Evolutionary conservation across 2,113 vertebrate genomes (phyloP).

Genomic region (Alectura lathami): DNA sequence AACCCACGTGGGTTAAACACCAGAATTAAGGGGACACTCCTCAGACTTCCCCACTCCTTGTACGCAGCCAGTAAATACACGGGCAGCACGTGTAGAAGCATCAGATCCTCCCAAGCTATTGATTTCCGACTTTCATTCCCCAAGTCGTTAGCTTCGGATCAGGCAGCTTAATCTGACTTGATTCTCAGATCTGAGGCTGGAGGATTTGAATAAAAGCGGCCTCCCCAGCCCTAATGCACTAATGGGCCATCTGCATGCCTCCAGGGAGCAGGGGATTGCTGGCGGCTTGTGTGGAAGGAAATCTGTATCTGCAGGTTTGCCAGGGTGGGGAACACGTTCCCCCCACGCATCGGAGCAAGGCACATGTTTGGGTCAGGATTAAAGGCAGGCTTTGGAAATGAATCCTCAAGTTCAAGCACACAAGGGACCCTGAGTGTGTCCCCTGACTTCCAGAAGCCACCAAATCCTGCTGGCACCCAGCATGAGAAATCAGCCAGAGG

Average conservation of each 20-base stretch:
- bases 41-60: not conserved
- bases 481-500: not conserved
- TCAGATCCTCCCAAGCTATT: constrained; percentile 39
- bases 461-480: not conserved
- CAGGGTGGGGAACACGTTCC: not conserved
- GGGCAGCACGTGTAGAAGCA: not conserved
- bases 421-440: accelerated
- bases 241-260: not conserved
- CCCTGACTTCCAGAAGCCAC: not conserved
- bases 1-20: not conserved
- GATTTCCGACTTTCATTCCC: constrained; percentile 33
- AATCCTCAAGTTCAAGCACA: not conserved
- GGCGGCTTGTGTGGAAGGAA: not conserved
- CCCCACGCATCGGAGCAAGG: accelerated
- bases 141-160: constrained; percentile 5
- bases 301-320: accelerated
- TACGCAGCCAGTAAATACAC: not conserved
- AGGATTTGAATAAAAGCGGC: not conserved
- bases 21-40: not conserved
- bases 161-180: constrained; percentile 13
- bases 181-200: not conserved
- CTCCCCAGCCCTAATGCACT: not conserved
- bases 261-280: not conserved
- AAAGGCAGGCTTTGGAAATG: not conserved
- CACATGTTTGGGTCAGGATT: not conserved